A percentile compares a stretch with the other conserved stretches of the same genome.
Evolutionary conservation across 1,140 invertebrate species (phyloP).

Genomic region (Drosophila grimshawi): DNA sequence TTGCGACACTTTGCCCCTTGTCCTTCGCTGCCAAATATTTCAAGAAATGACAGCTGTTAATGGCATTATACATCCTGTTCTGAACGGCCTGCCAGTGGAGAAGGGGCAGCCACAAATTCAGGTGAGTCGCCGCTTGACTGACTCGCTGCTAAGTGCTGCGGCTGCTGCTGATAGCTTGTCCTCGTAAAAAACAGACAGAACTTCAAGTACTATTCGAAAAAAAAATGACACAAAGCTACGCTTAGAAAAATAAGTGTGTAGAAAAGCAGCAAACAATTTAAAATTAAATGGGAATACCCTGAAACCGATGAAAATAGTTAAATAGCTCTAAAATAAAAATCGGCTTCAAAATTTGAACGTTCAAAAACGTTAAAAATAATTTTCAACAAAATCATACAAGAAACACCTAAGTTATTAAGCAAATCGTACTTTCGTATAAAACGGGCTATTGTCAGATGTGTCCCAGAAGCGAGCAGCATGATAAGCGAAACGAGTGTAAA

Average conservation of each 20-base stretch:
- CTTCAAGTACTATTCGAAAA: neutral
- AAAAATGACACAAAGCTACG: neutral
- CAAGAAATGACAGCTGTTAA: slow-evolving; percentile 79
- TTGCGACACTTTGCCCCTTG: slow-evolving; percentile 33
- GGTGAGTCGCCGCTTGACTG: slow-evolving; percentile 42
- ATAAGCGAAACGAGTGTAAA: too few species aligned
- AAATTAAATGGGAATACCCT: too few species aligned
- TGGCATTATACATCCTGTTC: slow-evolving; percentile 69
- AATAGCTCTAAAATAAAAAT: neutral
- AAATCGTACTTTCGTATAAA: too few species aligned
- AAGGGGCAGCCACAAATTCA: slow-evolving; percentile 2
- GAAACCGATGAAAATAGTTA: too few species aligned
- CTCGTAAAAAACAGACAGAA: neutral
- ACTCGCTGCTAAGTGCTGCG: slow-evolving; percentile 37
- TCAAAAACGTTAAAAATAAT: too few species aligned
- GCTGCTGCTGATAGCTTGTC: slow-evolving; percentile 33
- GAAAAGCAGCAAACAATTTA: neutral
- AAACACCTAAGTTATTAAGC: too few species aligned
- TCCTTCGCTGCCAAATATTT: slow-evolving; percentile 70
- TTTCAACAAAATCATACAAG: too few species aligned
- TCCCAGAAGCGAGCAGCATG: too few species aligned
- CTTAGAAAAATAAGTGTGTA: neutral
- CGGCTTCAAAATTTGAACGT: too few species aligned
- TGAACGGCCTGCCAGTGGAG: neutral
- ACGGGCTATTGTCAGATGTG: too few species aligned